phyloP scores from a whole-genome alignment of 2,888 invertebrate species.

The Pristionchus exspectatus region DNA sequence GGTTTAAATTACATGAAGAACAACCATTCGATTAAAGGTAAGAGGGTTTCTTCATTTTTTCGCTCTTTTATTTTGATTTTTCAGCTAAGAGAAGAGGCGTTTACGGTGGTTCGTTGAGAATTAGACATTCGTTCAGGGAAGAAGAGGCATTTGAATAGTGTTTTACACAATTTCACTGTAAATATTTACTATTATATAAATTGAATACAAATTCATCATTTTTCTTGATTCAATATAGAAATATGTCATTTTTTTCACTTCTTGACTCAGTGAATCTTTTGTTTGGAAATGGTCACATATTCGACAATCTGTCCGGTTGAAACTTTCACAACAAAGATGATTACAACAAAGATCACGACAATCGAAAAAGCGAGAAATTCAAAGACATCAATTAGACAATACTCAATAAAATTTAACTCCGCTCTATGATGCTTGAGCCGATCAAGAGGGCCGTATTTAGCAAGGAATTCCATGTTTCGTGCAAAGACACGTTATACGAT shows the following conservation, averaged over 20 bases:
- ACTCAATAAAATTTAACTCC: not conserved
- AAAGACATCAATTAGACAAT: not conserved
- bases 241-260: no score
- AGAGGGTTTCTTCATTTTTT: not conserved
- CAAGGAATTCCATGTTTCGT: conserved; percentile 26
- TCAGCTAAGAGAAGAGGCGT: not conserved
- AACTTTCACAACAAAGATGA: no score
- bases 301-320: no score
- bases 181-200: no score
- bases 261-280: not conserved
- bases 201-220: no score
- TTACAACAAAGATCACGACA: not conserved
- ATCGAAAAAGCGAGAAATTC: not conserved
- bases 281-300: no score
- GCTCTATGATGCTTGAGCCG: not conserved
- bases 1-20: not conserved
- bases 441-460: conserved; percentile 4
- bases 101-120: not conserved
- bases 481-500: no score
- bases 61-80: not conserved
- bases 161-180: not conserved
- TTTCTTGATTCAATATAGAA: no score
- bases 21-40: not conserved
- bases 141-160: not conserved
- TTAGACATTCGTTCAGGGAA: not conserved